Evolutionary conservation across 2,888 invertebrate species (phyloP).

Genomic region (Entomobrya proxima): DNA sequence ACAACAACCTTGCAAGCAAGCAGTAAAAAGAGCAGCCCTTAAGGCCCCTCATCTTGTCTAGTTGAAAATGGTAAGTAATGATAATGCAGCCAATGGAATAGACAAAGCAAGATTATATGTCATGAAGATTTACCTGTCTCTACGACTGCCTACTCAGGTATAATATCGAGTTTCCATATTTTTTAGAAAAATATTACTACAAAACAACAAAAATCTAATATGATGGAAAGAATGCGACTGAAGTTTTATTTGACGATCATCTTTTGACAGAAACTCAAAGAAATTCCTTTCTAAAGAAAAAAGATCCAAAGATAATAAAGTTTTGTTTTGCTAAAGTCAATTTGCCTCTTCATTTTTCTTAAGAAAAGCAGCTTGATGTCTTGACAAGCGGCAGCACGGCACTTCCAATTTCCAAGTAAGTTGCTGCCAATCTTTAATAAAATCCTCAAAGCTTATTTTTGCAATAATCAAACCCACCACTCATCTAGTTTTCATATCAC

Average conservation of each 20-base stretch:
- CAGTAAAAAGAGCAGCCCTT: conserved; percentile 30
- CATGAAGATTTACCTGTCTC: not conserved
- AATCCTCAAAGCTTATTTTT: too few relatives aligned
- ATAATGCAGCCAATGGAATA: too few relatives aligned
- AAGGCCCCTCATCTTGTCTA: conserved; percentile 21
- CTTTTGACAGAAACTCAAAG: not conserved
- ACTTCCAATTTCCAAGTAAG: too few relatives aligned
- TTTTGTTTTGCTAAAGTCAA: too few relatives aligned
- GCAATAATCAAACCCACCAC: too few relatives aligned
- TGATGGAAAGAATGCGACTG: not conserved
- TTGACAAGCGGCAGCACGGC: too few relatives aligned
- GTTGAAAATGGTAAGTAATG: not conserved
- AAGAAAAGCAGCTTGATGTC: too few relatives aligned
- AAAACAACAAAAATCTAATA: not conserved
- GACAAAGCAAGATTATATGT: not conserved
- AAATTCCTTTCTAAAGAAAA: not conserved
- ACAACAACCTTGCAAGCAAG: too few relatives aligned
- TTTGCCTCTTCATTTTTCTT: too few relatives aligned
- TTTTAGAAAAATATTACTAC: not conserved
- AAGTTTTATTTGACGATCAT: not conserved
- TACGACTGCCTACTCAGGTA: not conserved
- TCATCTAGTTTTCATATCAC: too few relatives aligned
- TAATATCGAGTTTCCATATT: not conserved
- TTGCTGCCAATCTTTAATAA: too few relatives aligned
- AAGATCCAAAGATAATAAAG: too few relatives aligned